Conservation (phyloP, 2,797 vertebrate genomes). For the Syngnathus acus region DNA sequence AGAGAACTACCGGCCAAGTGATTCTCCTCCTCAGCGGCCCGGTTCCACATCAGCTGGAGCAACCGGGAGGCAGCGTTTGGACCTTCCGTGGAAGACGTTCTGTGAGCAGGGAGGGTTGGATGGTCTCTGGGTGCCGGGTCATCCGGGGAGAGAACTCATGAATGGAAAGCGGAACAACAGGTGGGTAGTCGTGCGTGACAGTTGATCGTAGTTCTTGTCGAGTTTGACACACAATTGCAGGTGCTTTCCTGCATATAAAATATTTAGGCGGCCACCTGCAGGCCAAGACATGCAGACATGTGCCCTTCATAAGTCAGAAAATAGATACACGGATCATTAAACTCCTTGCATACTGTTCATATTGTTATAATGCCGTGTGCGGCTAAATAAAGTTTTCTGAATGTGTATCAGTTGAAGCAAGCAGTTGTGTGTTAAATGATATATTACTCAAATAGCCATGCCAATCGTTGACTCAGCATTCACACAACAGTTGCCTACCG, state of each 20-base stretch:
- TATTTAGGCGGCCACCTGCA: neutral
- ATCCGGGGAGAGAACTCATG: constrained; percentile 88
- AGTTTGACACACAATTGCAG: neutral
- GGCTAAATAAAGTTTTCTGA: neutral
- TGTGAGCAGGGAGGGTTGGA: neutral
- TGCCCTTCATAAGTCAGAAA: neutral
- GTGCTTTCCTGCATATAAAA: neutral
- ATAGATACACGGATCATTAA: too few relatives aligned
- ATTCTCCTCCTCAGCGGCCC: constrained; percentile 22
- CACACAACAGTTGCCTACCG: neutral
- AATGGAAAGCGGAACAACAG: constrained; percentile 99
- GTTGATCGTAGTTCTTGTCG: neutral
- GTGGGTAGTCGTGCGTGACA: constrained; percentile 51
- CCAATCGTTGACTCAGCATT: neutral
- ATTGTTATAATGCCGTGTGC: neutral
- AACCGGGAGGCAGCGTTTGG: constrained; percentile 2
- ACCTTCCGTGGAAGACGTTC: constrained; percentile 1
- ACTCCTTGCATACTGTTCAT: neutral
- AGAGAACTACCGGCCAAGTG: neutral
- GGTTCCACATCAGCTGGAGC: constrained; percentile 5
- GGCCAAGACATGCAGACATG: neutral
- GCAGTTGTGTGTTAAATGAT: neutral
- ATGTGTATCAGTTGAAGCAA: neutral
- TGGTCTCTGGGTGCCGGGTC: constrained; percentile 24
- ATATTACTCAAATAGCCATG: neutral